Evolutionary conservation across 2,113 vertebrate species (phyloP).

Genomic region (Xyrauchen texanus): DNA sequence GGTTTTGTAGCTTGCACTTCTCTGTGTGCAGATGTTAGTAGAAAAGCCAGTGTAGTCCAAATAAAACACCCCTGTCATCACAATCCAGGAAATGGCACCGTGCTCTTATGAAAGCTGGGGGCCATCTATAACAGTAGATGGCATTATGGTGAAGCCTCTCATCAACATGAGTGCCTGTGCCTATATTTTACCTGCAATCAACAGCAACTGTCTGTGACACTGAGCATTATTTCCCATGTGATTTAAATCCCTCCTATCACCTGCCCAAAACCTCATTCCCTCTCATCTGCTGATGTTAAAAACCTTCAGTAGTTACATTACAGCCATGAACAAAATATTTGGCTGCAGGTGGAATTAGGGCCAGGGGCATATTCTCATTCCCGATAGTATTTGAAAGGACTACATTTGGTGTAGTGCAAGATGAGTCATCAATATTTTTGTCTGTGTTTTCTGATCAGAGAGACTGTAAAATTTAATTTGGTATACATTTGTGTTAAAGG

Average conservation of each 20-base stretch:
- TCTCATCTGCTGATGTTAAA: constrained; percentile 28
- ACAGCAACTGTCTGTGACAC: constrained; percentile 18
- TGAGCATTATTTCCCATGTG: constrained; percentile 14
- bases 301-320: not conserved
- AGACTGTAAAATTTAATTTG: too few relatives aligned
- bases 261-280: constrained; percentile 1
- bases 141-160: constrained; percentile 31
- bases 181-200: constrained; percentile 41
- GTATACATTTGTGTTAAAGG: too few relatives aligned
- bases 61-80: constrained; percentile 45
- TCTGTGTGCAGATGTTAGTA: constrained; percentile 43
- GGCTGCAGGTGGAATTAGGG: too few relatives aligned
- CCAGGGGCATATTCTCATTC: too few relatives aligned
- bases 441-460: too few relatives aligned
- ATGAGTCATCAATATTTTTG: too few relatives aligned
- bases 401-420: too few relatives aligned
- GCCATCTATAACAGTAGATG: constrained; percentile 41
- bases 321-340: too few relatives aligned
- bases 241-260: constrained; percentile 16
- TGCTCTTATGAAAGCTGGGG: constrained; percentile 42
- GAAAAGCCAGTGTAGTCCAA: constrained; percentile 28
- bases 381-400: too few relatives aligned
- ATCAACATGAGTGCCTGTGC: constrained; percentile 33
- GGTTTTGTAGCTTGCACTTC: constrained; percentile 53
- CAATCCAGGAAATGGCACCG: constrained; percentile 28